Evolutionary conservation across 2,888 invertebrate species (phyloP), one percentile per base, ranked within the genome.

Genomic region (Drosophila subquinaria): DNA sequence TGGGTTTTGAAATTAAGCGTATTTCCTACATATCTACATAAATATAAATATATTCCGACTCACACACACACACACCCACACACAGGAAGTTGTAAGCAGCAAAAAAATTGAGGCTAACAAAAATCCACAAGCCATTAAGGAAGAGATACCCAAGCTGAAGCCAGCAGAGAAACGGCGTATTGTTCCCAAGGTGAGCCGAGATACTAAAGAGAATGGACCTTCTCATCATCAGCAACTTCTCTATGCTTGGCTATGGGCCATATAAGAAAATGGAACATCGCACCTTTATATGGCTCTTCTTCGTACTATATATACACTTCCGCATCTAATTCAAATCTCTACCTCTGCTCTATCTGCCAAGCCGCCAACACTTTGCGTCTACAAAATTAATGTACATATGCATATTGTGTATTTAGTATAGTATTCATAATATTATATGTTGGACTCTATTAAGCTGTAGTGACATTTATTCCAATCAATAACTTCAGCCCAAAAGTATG

Each of bases 101-200:
- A 90, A 89, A 52, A 87, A 82, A 66, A 52, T 92, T 63, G 90
- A 90, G 62, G 85, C 92, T 33, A 87, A 90, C 77, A 91, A 93
- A 91, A 94, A 94, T 91, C 93, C 94, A 64, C 94, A 95, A 92
- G 81, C 90, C 59, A 76, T 90, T 52, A 93, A 94, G 88, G 95
- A 94, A 92, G 94, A 94, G 91, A 93, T 94, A 91, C 95, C 95
- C 86, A 94, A 94, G 93, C 93, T 95, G 27, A 95, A 94, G 88
- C 92, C 94, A 63, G 93, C 94, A 45, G 94, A 94, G 23, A 87
- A 88, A 64, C 83, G 90, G 33, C 85, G 81, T 36, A 27, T 27
- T 27, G 62, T 79, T 43, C 67, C 89, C 66, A 92, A 92, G 92
- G 92, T 92, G 89, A 92, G 90, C 66, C 57, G 61, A 53, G 30